phyloP scores from a whole-genome alignment of 1,140 invertebrate species.

The Eurosta solidaginis region DNA sequence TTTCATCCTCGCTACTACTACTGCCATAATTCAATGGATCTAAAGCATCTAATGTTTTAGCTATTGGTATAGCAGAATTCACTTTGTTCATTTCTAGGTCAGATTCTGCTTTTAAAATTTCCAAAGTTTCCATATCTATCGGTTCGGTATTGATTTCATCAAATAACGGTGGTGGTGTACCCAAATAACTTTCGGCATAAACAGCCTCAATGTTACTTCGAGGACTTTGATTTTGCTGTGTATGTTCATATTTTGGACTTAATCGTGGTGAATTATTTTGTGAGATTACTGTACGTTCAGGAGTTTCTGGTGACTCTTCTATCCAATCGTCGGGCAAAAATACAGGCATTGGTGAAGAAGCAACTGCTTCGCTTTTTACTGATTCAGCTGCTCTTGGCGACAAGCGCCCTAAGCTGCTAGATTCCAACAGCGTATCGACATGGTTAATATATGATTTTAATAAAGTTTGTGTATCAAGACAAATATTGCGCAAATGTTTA shows the following conservation, averaged over 20 bases:
- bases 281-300: not conserved
- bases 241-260: constrained; percentile 7
- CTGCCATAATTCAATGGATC: constrained; percentile 27
- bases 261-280: not conserved
- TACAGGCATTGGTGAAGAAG: not conserved
- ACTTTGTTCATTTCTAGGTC: not conserved
- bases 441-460: constrained; percentile 33
- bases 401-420: not conserved
- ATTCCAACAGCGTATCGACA: constrained; percentile 25
- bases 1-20: constrained; percentile 17
- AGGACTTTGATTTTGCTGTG: constrained; percentile 1
- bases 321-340: not conserved
- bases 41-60: constrained; percentile 16
- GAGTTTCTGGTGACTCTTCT: not conserved
- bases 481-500: constrained; percentile 30
- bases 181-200: constrained; percentile 32
- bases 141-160: constrained; percentile 36
- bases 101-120: constrained; percentile 32
- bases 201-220: not conserved
- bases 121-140: constrained; percentile 34
- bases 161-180: constrained; percentile 35
- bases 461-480: constrained; percentile 30
- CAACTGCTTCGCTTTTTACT: not conserved
- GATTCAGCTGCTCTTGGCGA: constrained; percentile 3
- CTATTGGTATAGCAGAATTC: not conserved